Conservation (phyloP, 2,113 vertebrate species). For the Sphaerodactylus townsendi region DNA sequence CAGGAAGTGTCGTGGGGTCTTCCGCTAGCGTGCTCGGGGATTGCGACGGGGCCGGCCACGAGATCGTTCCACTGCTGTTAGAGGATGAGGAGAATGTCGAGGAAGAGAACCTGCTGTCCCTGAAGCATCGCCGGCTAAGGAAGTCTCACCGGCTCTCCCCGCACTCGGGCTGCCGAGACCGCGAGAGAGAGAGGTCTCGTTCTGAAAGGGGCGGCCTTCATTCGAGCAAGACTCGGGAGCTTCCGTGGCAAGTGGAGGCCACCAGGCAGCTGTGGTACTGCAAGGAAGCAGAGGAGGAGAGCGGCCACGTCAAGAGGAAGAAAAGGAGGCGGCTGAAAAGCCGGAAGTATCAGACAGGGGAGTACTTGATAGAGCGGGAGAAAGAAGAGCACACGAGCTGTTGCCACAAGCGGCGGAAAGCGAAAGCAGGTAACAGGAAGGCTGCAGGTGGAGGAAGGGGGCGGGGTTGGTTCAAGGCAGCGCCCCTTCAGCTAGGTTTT, state of each 20-base stretch:
- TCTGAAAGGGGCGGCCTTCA: slow-evolving; percentile 70
- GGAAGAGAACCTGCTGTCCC: slow-evolving; percentile 55
- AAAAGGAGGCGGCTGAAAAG: slow-evolving; percentile 90
- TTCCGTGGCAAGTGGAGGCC: slow-evolving; percentile 77
- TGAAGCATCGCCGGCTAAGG: slow-evolving; percentile 73
- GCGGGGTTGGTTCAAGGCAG: not conserved
- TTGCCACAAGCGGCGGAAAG: slow-evolving; percentile 70
- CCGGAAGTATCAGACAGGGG: slow-evolving; percentile 93
- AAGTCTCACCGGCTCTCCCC: slow-evolving; percentile 72
- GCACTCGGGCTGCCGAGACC: slow-evolving; percentile 67
- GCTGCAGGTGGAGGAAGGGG: fast-evolving
- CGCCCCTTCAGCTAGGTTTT: not conserved
- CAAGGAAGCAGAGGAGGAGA: slow-evolving; percentile 74
- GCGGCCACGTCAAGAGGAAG: slow-evolving; percentile 78
- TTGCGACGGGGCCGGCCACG: slow-evolving; percentile 67
- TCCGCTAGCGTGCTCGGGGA: slow-evolving; percentile 64
- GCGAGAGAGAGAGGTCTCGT: slow-evolving; percentile 72
- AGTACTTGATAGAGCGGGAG: slow-evolving; percentile 89
- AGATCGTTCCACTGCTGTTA: slow-evolving; percentile 67
- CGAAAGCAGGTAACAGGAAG: slow-evolving; percentile 69
- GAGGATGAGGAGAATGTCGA: slow-evolving; percentile 64
- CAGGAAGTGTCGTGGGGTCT: slow-evolving; percentile 74
- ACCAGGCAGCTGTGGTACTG: slow-evolving; percentile 73
- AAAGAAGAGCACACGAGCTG: slow-evolving; percentile 74
- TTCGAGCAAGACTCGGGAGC: slow-evolving; percentile 72